Percentiles rank a stretch among this genome's conserved stretches.
Evolutionary conservation across 1,140 invertebrate species (phyloP).

Genomic region (Bombus consobrinus): DNA sequence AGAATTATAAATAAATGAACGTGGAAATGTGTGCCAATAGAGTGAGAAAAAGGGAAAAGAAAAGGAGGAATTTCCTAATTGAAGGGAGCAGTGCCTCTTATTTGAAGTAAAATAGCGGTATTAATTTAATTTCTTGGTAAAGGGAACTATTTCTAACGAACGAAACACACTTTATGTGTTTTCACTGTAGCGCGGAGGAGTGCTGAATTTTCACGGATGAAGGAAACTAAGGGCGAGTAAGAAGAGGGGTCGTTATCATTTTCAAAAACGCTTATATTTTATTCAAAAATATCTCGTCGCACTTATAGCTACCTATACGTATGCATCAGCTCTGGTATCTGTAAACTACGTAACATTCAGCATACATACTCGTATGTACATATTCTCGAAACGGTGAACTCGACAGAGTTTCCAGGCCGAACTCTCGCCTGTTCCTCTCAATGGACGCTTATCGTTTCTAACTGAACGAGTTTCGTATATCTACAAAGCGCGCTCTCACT

Average conservation of each 20-base stretch:
- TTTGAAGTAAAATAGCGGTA: not conserved
- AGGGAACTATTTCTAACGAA: not conserved
- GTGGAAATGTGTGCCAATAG: too few relatives aligned
- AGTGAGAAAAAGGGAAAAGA: not conserved
- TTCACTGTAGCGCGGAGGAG: too few relatives aligned
- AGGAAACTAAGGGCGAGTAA: not conserved
- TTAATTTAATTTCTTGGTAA: not conserved
- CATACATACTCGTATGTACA: conserved; percentile 57
- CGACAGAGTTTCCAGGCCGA: conserved; percentile 38
- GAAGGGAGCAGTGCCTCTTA: not conserved
- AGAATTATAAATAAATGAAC: not conserved
- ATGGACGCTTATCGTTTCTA: conserved; percentile 45
- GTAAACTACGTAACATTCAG: conserved; percentile 40
- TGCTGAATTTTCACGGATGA: not conserved
- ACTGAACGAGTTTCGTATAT: conserved; percentile 56
- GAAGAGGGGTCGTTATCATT: not conserved
- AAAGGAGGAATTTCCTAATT: not conserved
- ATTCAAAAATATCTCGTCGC: conserved; percentile 43
- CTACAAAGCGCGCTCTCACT: conserved; percentile 50
- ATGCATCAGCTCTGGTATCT: conserved; percentile 33
- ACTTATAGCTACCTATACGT: conserved; percentile 41
- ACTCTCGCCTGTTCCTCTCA: conserved; percentile 13
- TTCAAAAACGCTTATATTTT: conserved; percentile 41
- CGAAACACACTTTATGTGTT: not conserved
- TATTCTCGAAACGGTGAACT: conserved; percentile 35